Evolutionary conservation across 1,140 invertebrate species (phyloP).

Genomic region (Hyles vespertilio): DNA sequence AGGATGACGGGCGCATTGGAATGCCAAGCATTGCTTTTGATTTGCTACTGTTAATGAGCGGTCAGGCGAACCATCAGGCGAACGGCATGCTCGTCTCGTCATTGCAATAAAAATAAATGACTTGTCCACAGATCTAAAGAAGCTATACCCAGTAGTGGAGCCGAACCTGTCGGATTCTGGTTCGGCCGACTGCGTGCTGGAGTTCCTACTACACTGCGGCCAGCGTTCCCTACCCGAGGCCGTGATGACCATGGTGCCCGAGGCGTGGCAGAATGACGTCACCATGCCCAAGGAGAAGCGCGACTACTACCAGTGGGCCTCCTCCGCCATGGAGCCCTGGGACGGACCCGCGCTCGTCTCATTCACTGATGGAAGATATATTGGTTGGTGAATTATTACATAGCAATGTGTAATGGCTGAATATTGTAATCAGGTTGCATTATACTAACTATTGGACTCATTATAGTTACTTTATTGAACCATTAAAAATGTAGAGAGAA

Average conservation of each 20-base stretch:
- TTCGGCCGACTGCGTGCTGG: conserved; percentile 97
- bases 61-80: too few species aligned
- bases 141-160: conserved; percentile 98
- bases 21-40: too few species aligned
- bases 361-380: conserved; percentile 98
- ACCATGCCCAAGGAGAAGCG: conserved; percentile 95
- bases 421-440: too few species aligned
- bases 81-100: too few species aligned
- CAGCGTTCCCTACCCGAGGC: conserved; percentile 94
- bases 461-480: too few species aligned
- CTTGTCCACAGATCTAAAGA: conserved; percentile 82
- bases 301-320: conserved; percentile 97
- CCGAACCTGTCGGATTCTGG: conserved; percentile 98
- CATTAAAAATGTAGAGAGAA: too few species aligned
- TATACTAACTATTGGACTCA: too few species aligned
- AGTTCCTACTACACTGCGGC: conserved; percentile 96
- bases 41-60: too few species aligned
- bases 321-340: conserved; percentile 99
- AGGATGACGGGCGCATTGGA: too few species aligned
- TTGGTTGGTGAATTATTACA: conserved; percentile 77
- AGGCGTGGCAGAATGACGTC: conserved; percentile 98
- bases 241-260: conserved; percentile 99
- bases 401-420: too few species aligned
- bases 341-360: conserved; percentile 97
- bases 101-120: too few species aligned